Conservation (phyloP, 2,113 vertebrate genomes). For the Cephalopholis sonnerati region DNA sequence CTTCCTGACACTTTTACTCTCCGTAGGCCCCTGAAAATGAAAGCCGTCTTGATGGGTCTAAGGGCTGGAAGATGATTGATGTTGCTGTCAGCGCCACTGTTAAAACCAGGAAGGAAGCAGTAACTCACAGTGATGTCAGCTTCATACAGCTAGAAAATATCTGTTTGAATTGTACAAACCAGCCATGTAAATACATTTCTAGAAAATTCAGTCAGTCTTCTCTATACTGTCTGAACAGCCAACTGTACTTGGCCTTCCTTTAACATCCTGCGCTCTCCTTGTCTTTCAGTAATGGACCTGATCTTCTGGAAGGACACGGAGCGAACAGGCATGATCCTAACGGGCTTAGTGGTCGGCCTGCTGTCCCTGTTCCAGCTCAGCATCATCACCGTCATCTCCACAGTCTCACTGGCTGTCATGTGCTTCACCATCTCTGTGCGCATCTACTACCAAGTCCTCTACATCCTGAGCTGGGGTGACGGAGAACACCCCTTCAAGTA, state of each 20-base stretch:
- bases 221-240: not conserved
- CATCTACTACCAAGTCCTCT: conserved; percentile 88
- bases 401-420: conserved; percentile 86
- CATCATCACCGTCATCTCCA: conserved; percentile 89
- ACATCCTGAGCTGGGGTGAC: conserved; percentile 84
- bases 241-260: not conserved
- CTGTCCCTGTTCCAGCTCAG: conserved; percentile 92
- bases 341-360: conserved; percentile 87
- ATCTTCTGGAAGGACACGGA: conserved; percentile 91
- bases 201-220: too few species aligned
- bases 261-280: not conserved
- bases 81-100: conserved; percentile 13
- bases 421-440: conserved; percentile 89
- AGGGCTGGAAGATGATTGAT: conserved; percentile 16
- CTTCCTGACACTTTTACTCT: conserved; percentile 4
- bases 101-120: not conserved
- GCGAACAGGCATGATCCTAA: conserved; percentile 88
- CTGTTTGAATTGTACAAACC: not conserved
- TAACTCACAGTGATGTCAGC: not conserved
- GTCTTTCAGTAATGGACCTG: conserved; percentile 86
- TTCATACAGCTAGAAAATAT: not conserved
- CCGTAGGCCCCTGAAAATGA: not conserved
- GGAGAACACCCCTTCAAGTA: conserved; percentile 90
- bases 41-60: not conserved
- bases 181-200: not conserved